Base-by-base conservation (phyloP, 2,113 vertebrate genomes). In the Indri indri region DNA sequence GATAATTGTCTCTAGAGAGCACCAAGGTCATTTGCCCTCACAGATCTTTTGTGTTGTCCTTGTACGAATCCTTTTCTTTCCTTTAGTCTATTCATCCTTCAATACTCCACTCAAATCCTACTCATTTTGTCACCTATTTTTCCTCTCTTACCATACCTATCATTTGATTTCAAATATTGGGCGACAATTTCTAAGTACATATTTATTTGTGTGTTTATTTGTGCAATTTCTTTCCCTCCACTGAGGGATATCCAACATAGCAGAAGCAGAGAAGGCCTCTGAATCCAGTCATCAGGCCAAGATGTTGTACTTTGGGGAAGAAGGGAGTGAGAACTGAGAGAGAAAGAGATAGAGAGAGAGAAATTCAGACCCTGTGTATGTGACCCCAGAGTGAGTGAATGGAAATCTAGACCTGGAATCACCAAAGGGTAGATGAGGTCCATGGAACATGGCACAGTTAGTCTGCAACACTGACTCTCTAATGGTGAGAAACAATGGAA, bases 371-470 rank as follows among this genome's bases (percentile, higher is more conserved):
- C 4, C 23, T 59, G 20, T 27, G 8, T 11, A 11, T 61, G 25
- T 4, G 16, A 3, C 1, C 25, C n/a, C 50, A 57, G 6, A 22
- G 8, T 9, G 47, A 3, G 5, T 2, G 6, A 73, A 16, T 42
- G 23, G 9, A 25, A 65, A 22, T 66, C 6, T 27, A 61, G 47
- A 79, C 2, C 16, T 40, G 10, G 4, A 2, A 8, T 61, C 25
- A 22, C 1, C 42, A 59, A 86, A 54, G 12, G 5, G 1, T 34
- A 5, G 40, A 65, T 50, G 37, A 73, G 2, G 2, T 40, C 18
- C 22, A 2, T 0, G 50, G 34, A 9, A 61, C 0, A 6, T 71
- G 34, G 10, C 1, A 27, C 1, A 13, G 1, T 22, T 30, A 2
- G 0, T 30, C 54, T 37, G 74, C 17, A 17, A 25, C 32, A 40